Percentiles rank a stretch among this genome's conserved stretches.
Evolutionary conservation across 2,888 invertebrate genomes (phyloP).

Genomic region (Meandrusa payeni): DNA sequence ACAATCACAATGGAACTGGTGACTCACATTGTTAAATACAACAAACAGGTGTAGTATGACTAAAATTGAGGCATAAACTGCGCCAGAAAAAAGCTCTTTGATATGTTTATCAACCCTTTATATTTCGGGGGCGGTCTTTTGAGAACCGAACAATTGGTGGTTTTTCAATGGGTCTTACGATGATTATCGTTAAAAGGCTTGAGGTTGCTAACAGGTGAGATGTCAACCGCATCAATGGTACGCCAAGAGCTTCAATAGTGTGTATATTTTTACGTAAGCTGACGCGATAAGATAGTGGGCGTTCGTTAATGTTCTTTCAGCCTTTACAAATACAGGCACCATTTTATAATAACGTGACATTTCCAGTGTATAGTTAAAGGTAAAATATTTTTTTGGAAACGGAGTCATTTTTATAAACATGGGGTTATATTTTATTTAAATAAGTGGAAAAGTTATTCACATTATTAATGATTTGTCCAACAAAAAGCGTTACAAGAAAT

Average conservation of each 20-base stretch:
- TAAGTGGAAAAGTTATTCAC: too few relatives aligned
- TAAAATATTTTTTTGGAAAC: too few relatives aligned
- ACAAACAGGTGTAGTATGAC: constrained; percentile 67
- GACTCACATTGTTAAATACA: constrained; percentile 54
- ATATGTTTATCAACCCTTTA: constrained; percentile 79
- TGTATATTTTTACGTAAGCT: constrained; percentile 47
- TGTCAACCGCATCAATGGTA: constrained; percentile 67
- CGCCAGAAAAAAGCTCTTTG: constrained; percentile 53
- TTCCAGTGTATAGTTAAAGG: too few relatives aligned
- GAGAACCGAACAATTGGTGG: constrained; percentile 57
- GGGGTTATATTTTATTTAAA: too few relatives aligned
- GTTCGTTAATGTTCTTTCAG: constrained; percentile 39
- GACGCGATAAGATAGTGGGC: constrained; percentile 61
- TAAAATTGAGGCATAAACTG: constrained; percentile 38
- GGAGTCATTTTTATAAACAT: too few relatives aligned
- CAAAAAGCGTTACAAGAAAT: too few relatives aligned
- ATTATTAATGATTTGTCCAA: too few relatives aligned
- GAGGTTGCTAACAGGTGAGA: constrained; percentile 78
- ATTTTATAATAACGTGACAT: constrained; percentile 12
- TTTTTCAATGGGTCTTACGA: constrained; percentile 66
- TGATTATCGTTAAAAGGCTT: constrained; percentile 63
- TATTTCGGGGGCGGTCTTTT: constrained; percentile 60
- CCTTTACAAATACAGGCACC: constrained; percentile 32
- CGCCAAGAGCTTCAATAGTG: constrained; percentile 42
- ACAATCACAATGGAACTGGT: constrained; percentile 55